Evolutionary conservation across 2,797 vertebrate genomes (phyloP).

Genomic region (Sebastes nivosus): DNA sequence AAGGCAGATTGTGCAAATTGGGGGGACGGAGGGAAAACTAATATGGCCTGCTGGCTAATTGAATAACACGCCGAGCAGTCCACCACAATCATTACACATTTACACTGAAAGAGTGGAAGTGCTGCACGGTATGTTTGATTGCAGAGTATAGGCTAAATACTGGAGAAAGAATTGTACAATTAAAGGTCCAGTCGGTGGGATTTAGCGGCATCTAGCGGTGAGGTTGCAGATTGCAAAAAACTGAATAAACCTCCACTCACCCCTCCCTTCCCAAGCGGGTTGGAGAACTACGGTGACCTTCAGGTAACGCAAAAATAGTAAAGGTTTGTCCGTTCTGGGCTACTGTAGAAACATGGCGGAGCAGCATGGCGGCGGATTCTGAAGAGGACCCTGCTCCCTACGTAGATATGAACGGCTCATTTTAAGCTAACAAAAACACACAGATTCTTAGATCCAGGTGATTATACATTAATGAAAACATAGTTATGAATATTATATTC

Average conservation of each 20-base stretch:
- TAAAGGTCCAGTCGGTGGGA: neutral
- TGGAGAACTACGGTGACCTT: neutral
- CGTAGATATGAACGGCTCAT: neutral
- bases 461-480: neutral
- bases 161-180: neutral
- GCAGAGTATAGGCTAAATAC: neutral
- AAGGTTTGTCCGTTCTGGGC: neutral
- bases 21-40: conserved; percentile 41
- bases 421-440: neutral
- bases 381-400: neutral
- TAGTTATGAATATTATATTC: neutral
- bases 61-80: conserved; percentile 39
- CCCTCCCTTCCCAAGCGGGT: too few species aligned
- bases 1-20: conserved; percentile 58
- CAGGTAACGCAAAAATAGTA: neutral
- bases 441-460: neutral
- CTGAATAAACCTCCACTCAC: neutral
- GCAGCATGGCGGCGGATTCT: neutral
- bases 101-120: neutral
- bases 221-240: neutral
- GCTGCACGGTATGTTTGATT: neutral
- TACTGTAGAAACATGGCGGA: neutral
- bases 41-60: conserved; percentile 55
- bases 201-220: neutral
- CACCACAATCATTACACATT: conserved; percentile 9